phyloP scores from a whole-genome alignment of 2,797 vertebrate species.

The Cryptoprocta ferox region DNA sequence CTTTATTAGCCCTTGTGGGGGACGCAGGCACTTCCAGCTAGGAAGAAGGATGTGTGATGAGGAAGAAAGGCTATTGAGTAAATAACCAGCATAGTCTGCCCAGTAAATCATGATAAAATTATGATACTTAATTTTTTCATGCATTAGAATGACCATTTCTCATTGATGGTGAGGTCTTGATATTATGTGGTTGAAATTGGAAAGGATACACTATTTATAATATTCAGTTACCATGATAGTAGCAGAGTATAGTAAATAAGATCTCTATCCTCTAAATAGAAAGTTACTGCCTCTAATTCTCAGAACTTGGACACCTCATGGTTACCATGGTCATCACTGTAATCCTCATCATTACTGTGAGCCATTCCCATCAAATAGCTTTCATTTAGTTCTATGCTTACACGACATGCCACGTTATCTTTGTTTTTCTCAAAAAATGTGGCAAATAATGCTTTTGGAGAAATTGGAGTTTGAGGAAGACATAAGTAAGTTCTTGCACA shows the following conservation, averaged over 20 bases:
- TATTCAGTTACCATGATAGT: neutral
- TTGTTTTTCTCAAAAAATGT: conserved; percentile 64
- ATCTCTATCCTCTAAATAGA: conserved; percentile 47
- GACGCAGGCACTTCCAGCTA: neutral
- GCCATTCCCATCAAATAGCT: conserved; percentile 62
- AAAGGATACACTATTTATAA: conserved; percentile 59
- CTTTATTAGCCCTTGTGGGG: neutral
- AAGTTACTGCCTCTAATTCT: conserved; percentile 66
- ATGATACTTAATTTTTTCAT: conserved; percentile 48
- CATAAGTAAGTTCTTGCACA: conserved; percentile 64
- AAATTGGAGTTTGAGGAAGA: conserved; percentile 41
- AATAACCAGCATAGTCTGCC: neutral
- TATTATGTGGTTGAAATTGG: conserved; percentile 39
- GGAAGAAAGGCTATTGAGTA: neutral
- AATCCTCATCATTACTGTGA: conserved; percentile 34
- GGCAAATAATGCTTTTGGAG: conserved; percentile 57
- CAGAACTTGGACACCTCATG: neutral
- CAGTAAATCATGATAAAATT: neutral
- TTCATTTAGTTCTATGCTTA: conserved; percentile 52
- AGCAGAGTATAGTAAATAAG: conserved; percentile 38
- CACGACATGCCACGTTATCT: conserved; percentile 24
- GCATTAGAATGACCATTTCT: conserved; percentile 40
- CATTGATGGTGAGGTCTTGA: conserved; percentile 9
- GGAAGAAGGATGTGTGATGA: neutral
- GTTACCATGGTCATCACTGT: conserved; percentile 5